Conservation (phyloP, 2,888 invertebrate species). For the Oxycera nigricornis region DNA sequence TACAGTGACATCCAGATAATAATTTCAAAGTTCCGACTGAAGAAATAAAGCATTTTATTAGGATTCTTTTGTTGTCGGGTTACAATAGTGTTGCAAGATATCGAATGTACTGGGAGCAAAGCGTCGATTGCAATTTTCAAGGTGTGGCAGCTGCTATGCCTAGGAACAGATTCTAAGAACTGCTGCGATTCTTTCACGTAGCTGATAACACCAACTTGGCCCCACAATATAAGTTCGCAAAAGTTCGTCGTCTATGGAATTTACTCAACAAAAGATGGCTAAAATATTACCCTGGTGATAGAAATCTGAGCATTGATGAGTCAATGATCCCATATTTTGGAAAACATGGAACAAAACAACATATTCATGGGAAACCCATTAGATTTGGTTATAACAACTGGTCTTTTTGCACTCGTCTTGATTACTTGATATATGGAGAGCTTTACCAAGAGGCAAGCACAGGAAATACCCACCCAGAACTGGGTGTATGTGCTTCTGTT, state of each 20-base stretch:
- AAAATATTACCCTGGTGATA: neutral
- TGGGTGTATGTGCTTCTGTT: neutral
- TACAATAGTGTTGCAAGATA: conserved; percentile 17
- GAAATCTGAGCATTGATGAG: neutral
- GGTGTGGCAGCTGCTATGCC: neutral
- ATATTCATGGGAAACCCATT: conserved; percentile 19
- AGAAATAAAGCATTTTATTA: neutral
- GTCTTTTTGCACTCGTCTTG: conserved; percentile 17
- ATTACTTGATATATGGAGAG: conserved; percentile 19
- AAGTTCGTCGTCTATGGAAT: conserved; percentile 1
- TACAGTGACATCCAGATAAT: no score
- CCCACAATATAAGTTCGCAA: neutral
- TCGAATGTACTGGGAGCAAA: conserved; percentile 9
- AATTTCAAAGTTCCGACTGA: neutral
- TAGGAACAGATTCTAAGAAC: conserved; percentile 4
- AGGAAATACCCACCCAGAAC: no score
- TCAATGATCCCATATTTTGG: conserved; percentile 28
- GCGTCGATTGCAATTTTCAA: neutral
- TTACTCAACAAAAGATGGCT: neutral
- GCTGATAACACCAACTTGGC: neutral
- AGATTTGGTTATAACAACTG: neutral
- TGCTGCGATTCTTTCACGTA: conserved; percentile 1
- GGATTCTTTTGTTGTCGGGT: conserved; percentile 11
- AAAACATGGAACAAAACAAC: conserved; percentile 15
- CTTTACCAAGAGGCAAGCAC: neutral